A percentile compares a stretch with the other conserved stretches of the same genome.
These are phyloP conservation scores for Limenitis camilla DNA, from an alignment of 2,888 invertebrate genomes.

Conservation along the genomic window DNA sequence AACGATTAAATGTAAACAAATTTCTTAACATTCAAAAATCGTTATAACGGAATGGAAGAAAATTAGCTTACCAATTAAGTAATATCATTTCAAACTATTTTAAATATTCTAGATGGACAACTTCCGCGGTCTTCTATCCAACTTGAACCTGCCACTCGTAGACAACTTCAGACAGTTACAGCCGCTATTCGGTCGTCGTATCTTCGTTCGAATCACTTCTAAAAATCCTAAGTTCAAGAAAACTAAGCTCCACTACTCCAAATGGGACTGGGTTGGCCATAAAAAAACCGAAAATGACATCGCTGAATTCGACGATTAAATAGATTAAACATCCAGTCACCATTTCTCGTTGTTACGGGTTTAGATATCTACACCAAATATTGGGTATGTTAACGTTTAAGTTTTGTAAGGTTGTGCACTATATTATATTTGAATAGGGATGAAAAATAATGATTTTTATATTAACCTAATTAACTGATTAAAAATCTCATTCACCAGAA, in stretches of 20 bases:
- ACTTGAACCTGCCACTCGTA: slow-evolving; percentile 76
- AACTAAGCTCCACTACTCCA: slow-evolving; percentile 74
- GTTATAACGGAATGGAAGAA: no score
- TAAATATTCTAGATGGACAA: slow-evolving; percentile 71
- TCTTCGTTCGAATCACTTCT: slow-evolving; percentile 78
- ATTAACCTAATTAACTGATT: neutral
- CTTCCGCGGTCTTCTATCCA: slow-evolving; percentile 78
- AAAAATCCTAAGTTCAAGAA: slow-evolving; percentile 74
- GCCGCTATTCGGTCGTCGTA: slow-evolving; percentile 78
- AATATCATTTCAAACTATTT: neutral
- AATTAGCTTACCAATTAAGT: no score
- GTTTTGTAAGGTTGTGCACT: slow-evolving; percentile 44
- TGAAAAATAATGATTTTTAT: neutral
- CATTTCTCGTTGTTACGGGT: slow-evolving; percentile 39
- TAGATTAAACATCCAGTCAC: slow-evolving; percentile 23
- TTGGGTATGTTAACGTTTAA: slow-evolving; percentile 27
- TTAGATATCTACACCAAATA: slow-evolving; percentile 42
- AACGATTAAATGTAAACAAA: no score
- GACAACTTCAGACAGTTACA: slow-evolving; percentile 82
- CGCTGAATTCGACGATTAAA: slow-evolving; percentile 61
- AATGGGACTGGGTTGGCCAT: slow-evolving; percentile 78
- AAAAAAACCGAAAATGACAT: slow-evolving; percentile 68
- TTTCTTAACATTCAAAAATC: no score
- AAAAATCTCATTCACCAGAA: no score
- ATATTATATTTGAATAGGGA: slow-evolving; percentile 35